Conservation (phyloP, 64 coral and sea anemone species). For the Orbicella faveolata region DNA sequence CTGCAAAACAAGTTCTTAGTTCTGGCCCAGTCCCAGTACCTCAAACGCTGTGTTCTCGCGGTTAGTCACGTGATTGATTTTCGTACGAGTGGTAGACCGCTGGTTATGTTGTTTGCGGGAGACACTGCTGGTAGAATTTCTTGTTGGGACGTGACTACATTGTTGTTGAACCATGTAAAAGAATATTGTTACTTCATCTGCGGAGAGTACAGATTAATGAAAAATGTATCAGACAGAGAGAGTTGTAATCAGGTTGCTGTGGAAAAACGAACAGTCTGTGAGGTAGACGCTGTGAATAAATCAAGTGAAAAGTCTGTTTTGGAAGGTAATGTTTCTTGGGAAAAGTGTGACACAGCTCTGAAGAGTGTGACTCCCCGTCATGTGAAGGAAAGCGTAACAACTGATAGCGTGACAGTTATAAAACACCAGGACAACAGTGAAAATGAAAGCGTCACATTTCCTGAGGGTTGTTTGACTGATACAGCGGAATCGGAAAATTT, state of each 20-base stretch:
- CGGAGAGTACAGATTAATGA: not conserved
- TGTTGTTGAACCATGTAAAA: constrained; percentile 49
- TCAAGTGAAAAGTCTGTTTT: not conserved
- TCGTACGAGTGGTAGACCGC: not conserved
- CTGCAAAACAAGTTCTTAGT: constrained; percentile 46
- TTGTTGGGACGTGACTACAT: constrained; percentile 78
- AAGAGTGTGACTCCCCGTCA: not conserved
- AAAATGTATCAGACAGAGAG: not conserved
- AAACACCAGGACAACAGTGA: not conserved
- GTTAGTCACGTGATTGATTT: constrained; percentile 55
- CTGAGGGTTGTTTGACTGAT: not conserved
- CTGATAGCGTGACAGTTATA: not conserved
- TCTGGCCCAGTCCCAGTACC: constrained; percentile 70
- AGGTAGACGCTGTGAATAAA: not conserved
- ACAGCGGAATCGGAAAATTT: not conserved
- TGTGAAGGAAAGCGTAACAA: not conserved
- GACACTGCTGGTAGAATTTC: constrained; percentile 88
- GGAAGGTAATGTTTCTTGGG: not conserved
- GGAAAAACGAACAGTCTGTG: not conserved
- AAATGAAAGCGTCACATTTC: not conserved
- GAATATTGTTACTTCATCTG: constrained; percentile 14
- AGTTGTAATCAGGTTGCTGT: not conserved
- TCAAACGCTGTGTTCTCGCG: constrained; percentile 74
- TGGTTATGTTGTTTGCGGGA: constrained; percentile 75
- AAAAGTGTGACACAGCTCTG: not conserved